Evolutionary conservation across 2,113 vertebrate genomes (phyloP).

Genomic region (Oncorhynchus nerka): DNA sequence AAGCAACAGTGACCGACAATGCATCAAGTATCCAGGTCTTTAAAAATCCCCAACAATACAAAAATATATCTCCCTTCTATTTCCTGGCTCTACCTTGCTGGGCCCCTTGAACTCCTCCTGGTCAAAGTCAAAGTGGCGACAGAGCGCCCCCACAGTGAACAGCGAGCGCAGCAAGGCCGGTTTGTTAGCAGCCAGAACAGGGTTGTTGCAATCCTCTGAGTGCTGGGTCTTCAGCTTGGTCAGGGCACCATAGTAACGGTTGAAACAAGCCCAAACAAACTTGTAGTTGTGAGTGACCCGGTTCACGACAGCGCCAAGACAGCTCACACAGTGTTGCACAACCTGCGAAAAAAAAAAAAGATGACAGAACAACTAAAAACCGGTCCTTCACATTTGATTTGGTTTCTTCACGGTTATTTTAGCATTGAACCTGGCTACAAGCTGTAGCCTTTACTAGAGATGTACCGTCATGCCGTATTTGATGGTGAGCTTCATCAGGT

Average conservation of each 20-base stretch:
- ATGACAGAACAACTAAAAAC: neutral
- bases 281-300: constrained; percentile 98
- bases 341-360: constrained; percentile 70
- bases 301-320: constrained; percentile 96
- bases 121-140: constrained; percentile 97
- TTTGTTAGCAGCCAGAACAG: constrained; percentile 87
- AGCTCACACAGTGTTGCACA: constrained; percentile 97
- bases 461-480: constrained; percentile 94
- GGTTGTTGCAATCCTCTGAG: constrained; percentile 92
- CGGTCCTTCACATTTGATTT: neutral
- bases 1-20: neutral
- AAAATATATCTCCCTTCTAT: neutral
- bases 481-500: constrained; percentile 99
- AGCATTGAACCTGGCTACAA: neutral
- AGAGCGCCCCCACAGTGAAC: constrained; percentile 95
- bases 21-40: neutral
- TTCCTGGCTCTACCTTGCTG: constrained; percentile 82
- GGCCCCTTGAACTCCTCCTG: constrained; percentile 95
- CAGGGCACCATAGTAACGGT: constrained; percentile 96
- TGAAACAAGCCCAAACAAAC: constrained; percentile 98
- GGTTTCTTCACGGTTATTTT: neutral
- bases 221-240: constrained; percentile 94
- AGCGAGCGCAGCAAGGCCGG: constrained; percentile 93
- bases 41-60: neutral
- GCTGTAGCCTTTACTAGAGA: neutral